Conservation (phyloP, 1,140 invertebrate genomes). For the Drosophila ercepeae region DNA sequence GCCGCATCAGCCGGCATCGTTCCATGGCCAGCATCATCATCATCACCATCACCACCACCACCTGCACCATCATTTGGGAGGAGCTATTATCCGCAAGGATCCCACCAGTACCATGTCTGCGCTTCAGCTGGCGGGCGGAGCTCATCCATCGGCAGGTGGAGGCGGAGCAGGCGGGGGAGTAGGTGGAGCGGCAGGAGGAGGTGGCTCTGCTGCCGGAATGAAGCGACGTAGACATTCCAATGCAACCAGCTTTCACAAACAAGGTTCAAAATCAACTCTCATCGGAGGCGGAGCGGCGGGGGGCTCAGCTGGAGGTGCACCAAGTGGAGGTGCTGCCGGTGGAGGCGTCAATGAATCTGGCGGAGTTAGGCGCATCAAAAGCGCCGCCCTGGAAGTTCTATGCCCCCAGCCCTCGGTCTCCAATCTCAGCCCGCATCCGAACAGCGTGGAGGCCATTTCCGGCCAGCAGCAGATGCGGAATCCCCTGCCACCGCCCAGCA, state of each 20-base stretch:
- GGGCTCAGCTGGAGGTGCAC: not conserved
- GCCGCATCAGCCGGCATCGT: constrained; percentile 44
- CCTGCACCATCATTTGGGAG: constrained; percentile 50
- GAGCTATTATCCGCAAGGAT: constrained; percentile 84
- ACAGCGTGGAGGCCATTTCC: constrained; percentile 88
- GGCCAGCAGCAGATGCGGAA: constrained; percentile 86
- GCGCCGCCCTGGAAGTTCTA: constrained; percentile 87
- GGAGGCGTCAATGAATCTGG: not conserved
- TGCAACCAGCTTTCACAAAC: constrained; percentile 83
- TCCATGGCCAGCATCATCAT: constrained; percentile 58
- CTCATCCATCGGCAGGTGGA: not conserved
- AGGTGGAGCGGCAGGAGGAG: constrained; percentile 12
- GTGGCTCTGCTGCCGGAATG: constrained; percentile 48
- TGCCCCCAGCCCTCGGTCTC: constrained; percentile 87
- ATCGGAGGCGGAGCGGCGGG: constrained; percentile 9
- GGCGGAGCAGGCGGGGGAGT: constrained; percentile 1
- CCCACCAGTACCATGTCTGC: constrained; percentile 87
- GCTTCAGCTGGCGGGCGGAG: constrained; percentile 84
- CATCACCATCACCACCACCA: constrained; percentile 66
- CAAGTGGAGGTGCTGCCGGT: constrained; percentile 17
- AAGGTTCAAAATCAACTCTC: constrained; percentile 43
- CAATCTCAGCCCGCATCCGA: constrained; percentile 87
- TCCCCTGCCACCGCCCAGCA: constrained; percentile 87
- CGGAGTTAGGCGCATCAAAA: constrained; percentile 87
- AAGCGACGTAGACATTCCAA: constrained; percentile 87